phyloP scores from a whole-genome alignment of 92 coral and sea anemone species.

The Actinostola sp. region DNA sequence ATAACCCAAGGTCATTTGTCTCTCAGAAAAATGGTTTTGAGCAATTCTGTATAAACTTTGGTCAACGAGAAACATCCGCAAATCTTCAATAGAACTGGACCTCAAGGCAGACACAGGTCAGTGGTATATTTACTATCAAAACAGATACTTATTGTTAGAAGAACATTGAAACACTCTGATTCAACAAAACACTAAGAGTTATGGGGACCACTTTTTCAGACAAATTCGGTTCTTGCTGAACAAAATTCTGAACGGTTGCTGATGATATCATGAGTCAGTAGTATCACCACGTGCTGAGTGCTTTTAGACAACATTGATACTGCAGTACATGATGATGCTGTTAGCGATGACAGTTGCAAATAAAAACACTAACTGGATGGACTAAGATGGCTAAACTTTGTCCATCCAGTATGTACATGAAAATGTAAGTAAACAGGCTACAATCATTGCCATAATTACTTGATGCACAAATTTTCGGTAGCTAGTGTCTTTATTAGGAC shows the following conservation, averaged over 20 bases:
- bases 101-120: slow-evolving; percentile 99
- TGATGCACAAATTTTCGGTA: no score
- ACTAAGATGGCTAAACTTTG: neutral
- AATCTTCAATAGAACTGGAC: slow-evolving; percentile 94
- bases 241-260: no score
- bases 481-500: no score
- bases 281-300: no score
- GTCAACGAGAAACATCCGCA: slow-evolving; percentile 99
- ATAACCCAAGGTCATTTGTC: no score
- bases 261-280: no score
- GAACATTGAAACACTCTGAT: neutral
- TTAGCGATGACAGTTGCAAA: no score
- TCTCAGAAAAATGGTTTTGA: slow-evolving; percentile 97
- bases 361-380: no score
- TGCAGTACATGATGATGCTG: no score
- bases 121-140: neutral
- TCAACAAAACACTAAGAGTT: neutral
- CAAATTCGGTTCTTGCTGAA: neutral
- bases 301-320: no score
- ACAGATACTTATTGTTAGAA: no score
- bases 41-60: slow-evolving; percentile 98
- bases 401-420: neutral
- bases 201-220: neutral
- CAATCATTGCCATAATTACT: no score
- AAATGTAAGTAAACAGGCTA: neutral